These are phyloP conservation scores for Machaerirhynchus nigripectus DNA, from an alignment of 2,113 vertebrate species.

Conservation along the genomic window DNA sequence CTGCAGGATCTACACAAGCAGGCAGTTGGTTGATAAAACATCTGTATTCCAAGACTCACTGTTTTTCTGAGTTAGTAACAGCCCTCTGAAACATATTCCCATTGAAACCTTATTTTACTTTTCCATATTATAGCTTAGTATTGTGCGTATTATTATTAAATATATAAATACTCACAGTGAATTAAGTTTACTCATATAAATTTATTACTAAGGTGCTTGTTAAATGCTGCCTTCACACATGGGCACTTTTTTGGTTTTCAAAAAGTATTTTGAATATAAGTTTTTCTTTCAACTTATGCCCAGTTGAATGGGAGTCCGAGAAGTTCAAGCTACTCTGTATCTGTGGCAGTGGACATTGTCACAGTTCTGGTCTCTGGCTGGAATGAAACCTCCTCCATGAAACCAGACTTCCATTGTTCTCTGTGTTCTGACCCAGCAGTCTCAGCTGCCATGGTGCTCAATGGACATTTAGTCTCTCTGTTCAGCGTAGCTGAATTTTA, in stretches of 20 bases:
- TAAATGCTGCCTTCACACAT: neutral
- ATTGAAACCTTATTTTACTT: neutral
- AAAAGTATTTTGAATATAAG: neutral
- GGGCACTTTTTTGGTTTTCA: neutral
- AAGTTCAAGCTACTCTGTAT: neutral
- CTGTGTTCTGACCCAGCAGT: neutral
- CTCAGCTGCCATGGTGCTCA: accelerated
- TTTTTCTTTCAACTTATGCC: neutral
- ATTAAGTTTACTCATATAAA: neutral
- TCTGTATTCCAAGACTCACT: neutral
- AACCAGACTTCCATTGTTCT: neutral
- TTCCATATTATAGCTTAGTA: neutral
- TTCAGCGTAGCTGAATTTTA: neutral
- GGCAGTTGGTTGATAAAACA: neutral
- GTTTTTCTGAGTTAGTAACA: neutral
- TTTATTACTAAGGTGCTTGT: neutral
- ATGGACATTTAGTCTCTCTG: neutral
- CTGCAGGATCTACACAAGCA: neutral
- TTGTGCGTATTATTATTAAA: neutral
- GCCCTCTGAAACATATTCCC: neutral
- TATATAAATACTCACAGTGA: neutral
- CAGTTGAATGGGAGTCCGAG: neutral
- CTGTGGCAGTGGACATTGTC: neutral
- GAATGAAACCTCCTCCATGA: neutral
- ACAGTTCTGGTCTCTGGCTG: neutral